A percentile compares a stretch with the other conserved stretches of the same genome.
Evolutionary conservation across 2,888 invertebrate species (phyloP).

Genomic region (Hyalella azteca): DNA sequence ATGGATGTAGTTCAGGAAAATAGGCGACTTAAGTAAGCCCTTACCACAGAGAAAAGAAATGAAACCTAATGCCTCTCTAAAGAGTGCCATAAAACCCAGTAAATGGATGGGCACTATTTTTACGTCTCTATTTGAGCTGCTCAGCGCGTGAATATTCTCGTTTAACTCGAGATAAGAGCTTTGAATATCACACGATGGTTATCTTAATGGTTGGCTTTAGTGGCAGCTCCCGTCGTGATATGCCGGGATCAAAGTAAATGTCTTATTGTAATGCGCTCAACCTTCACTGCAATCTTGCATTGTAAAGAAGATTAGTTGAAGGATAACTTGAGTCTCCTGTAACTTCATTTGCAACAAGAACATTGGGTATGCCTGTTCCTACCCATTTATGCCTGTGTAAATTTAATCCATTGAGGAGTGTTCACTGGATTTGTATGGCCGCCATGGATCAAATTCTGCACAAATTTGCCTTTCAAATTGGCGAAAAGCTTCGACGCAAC

Average conservation of each 20-base stretch:
- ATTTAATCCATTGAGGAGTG: too few relatives aligned
- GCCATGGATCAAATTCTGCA: too few relatives aligned
- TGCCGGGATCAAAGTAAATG: constrained; percentile 18
- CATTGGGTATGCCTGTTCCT: too few relatives aligned
- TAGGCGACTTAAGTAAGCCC: not conserved
- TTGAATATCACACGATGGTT: constrained; percentile 27
- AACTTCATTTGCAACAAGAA: not conserved
- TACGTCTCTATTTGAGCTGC: constrained; percentile 37
- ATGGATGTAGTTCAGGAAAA: not conserved
- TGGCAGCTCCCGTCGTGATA: not conserved
- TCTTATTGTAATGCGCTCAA: constrained; percentile 15
- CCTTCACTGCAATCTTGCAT: not conserved
- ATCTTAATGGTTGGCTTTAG: constrained; percentile 30
- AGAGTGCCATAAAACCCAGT: constrained; percentile 30
- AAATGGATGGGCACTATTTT: constrained; percentile 35
- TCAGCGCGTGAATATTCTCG: constrained; percentile 37
- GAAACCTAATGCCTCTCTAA: constrained; percentile 14
- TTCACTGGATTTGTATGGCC: too few relatives aligned
- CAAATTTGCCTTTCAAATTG: too few relatives aligned
- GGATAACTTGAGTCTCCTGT: not conserved
- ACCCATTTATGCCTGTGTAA: too few relatives aligned
- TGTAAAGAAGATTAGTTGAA: not conserved
- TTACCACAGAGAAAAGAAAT: constrained; percentile 6
- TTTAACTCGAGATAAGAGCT: constrained; percentile 32
- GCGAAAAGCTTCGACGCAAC: too few relatives aligned